Evolutionary conservation across 2,797 vertebrate species (phyloP).

Genomic region (Smutsia temminckii): DNA sequence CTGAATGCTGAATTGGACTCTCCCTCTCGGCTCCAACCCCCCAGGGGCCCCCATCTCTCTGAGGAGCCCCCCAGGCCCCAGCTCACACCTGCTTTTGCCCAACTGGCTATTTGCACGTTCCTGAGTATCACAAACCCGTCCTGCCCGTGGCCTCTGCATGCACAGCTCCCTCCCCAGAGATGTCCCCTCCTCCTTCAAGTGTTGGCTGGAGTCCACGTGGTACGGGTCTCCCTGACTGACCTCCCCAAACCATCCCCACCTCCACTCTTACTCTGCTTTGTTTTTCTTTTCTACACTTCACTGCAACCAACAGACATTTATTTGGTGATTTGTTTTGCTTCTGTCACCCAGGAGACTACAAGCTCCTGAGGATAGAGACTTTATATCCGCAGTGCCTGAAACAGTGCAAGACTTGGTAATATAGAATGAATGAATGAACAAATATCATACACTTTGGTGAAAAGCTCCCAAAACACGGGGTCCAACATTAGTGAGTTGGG

Average conservation of each 20-base stretch:
- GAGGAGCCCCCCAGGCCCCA: rapidly evolving
- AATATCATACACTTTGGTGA: neutral
- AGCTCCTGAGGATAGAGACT: neutral
- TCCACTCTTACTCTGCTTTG: neutral
- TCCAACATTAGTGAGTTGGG: neutral
- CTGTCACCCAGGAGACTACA: neutral
- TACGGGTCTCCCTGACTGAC: neutral
- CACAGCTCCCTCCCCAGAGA: rapidly evolving
- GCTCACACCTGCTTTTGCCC: neutral
- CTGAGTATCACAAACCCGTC: too few species aligned
- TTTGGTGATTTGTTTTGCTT: neutral
- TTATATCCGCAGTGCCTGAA: neutral
- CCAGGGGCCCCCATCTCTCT: too few species aligned
- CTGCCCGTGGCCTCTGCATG: neutral
- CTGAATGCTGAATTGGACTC: neutral
- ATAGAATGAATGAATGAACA: neutral
- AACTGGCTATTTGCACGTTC: neutral
- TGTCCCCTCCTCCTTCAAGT: neutral
- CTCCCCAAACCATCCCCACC: too few species aligned
- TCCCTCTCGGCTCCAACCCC: neutral
- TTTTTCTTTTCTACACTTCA: neutral
- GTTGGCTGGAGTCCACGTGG: rapidly evolving
- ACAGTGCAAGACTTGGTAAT: neutral
- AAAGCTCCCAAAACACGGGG: neutral
- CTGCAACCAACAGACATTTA: neutral